A percentile compares a stretch with the other conserved stretches of the same genome.
Evolutionary conservation across 2,888 invertebrate genomes (phyloP).

Genomic region (Oligia latruncula): DNA sequence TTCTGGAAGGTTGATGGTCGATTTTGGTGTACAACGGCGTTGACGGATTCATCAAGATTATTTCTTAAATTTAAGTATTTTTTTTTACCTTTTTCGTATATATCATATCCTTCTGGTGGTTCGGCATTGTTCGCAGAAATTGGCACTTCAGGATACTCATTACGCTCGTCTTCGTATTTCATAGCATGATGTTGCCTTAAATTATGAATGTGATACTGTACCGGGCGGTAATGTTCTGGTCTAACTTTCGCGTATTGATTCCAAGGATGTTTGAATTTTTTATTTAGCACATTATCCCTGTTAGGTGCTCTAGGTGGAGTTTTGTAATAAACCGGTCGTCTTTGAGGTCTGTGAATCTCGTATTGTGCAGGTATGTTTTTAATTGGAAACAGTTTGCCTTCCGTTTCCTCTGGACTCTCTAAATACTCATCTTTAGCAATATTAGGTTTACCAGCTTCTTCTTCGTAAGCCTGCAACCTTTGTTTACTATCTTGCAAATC

Average conservation of each 20-base stretch:
- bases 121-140: constrained; percentile 75
- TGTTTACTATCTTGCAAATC: constrained; percentile 79
- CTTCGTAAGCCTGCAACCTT: constrained; percentile 81
- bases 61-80: constrained; percentile 82
- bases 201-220: constrained; percentile 82
- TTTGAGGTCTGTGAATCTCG: constrained; percentile 83
- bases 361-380: constrained; percentile 79
- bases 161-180: constrained; percentile 85
- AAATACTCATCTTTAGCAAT: constrained; percentile 82
- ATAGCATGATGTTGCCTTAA: constrained; percentile 84
- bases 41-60: constrained; percentile 84
- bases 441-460: constrained; percentile 79
- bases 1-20: constrained; percentile 74
- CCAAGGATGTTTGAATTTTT: constrained; percentile 85
- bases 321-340: constrained; percentile 83
- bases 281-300: constrained; percentile 79
- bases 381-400: constrained; percentile 80
- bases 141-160: constrained; percentile 86
- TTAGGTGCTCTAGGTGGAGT: constrained; percentile 66
- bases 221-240: constrained; percentile 84
- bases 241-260: constrained; percentile 84
- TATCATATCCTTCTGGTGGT: constrained; percentile 89
- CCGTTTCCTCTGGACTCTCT: constrained; percentile 81
- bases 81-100: constrained; percentile 87
- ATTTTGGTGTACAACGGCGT: constrained; percentile 78